phyloP scores from a whole-genome alignment of 2,113 vertebrate species.

The Phaethon lepturus region DNA sequence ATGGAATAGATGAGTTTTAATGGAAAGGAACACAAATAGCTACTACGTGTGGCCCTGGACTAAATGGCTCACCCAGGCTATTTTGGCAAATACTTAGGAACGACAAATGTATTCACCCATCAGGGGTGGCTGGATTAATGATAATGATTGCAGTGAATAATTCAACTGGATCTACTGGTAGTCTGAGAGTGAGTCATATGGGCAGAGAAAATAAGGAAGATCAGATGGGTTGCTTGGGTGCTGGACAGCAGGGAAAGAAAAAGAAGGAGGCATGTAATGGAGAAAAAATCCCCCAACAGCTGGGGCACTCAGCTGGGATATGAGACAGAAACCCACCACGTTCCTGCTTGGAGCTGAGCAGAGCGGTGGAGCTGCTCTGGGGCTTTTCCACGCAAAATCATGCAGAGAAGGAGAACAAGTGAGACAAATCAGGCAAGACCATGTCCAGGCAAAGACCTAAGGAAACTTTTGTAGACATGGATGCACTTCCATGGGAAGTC shows the following conservation, averaged over 20 bases:
- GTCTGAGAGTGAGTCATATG: background rate
- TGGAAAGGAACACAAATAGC: conserved; percentile 7
- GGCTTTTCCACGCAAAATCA: background rate
- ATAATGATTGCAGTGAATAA: conserved; percentile 42
- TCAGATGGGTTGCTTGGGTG: background rate
- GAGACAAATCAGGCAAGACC: background rate
- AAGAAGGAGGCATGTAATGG: background rate
- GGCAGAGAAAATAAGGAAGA: background rate
- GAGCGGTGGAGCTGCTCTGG: background rate
- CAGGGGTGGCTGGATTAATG: conserved; percentile 21
- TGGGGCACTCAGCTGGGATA: background rate
- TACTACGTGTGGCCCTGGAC: background rate
- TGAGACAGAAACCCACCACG: accelerated
- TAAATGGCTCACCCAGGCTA: conserved; percentile 24
- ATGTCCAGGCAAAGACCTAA: background rate
- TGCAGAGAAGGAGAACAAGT: background rate
- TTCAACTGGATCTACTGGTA: background rate
- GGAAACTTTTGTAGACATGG: background rate
- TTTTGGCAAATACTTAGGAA: conserved; percentile 49
- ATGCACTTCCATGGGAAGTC: background rate
- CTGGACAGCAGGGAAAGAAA: background rate
- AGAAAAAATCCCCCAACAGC: background rate
- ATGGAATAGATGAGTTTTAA: background rate
- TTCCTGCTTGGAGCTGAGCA: background rate
- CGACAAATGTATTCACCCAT: conserved; percentile 24